A percentile compares a stretch with the other conserved stretches of the same genome.
phyloP scores from a whole-genome alignment of 2,797 vertebrate genomes.

The Gadopsis marmoratus region DNA sequence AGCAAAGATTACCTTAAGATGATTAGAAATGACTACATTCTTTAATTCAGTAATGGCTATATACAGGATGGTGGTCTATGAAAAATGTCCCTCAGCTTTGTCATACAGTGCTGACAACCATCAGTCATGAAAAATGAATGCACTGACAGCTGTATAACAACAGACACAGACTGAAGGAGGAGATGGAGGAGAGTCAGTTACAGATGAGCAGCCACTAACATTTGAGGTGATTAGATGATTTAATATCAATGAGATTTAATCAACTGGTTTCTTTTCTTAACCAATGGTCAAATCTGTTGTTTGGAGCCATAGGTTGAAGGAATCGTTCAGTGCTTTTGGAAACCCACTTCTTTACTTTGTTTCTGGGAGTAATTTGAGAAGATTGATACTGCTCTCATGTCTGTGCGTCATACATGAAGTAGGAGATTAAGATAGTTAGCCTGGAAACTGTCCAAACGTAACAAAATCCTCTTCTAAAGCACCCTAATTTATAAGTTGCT shows the following conservation, averaged over 20 bases:
- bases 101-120: conserved; percentile 37
- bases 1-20: conserved; percentile 34
- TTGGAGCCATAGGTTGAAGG: neutral
- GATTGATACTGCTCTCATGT: too few relatives aligned
- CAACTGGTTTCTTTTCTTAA: neutral
- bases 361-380: neutral
- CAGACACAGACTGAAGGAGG: neutral
- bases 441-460: neutral
- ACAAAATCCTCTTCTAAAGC: neutral
- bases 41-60: conserved; percentile 20
- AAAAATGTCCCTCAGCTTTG: conserved; percentile 35
- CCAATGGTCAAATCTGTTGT: conserved; percentile 1
- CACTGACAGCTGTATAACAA: conserved; percentile 20
- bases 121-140: conserved; percentile 32
- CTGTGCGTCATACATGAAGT: neutral
- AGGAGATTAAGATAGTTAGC: neutral
- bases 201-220: conserved; percentile 10
- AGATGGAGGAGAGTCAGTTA: neutral
- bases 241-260: neutral
- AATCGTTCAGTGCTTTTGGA: neutral
- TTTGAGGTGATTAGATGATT: neutral
- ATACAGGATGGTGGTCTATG: conserved; percentile 6
- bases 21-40: conserved; percentile 13
- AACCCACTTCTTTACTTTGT: neutral
- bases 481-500: neutral